phyloP scores from a whole-genome alignment of 53 echinoderm and acorn worm species.

The Crossaster papposus region DNA sequence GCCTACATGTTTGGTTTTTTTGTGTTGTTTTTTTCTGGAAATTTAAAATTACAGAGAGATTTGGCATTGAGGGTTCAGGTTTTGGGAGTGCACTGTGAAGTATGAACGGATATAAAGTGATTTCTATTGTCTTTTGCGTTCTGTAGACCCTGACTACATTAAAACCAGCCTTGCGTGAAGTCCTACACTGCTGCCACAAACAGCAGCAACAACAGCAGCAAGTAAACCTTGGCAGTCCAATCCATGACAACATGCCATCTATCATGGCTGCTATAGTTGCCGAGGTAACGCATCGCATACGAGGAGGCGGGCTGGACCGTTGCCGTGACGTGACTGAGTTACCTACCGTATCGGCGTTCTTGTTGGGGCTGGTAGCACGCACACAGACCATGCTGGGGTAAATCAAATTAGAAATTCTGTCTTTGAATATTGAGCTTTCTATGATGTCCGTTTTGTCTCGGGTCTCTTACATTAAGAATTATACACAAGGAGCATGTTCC shows the following conservation, averaged over 20 bases:
- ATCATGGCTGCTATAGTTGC: constrained; percentile 73
- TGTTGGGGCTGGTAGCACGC: constrained; percentile 62
- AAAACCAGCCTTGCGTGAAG: constrained; percentile 73
- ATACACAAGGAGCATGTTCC: no score
- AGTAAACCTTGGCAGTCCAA: constrained; percentile 22
- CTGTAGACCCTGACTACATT: constrained; percentile 66
- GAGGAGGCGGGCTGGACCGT: constrained; percentile 61
- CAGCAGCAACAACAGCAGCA: constrained; percentile 37
- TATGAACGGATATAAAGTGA: background rate
- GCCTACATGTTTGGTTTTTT: no score
- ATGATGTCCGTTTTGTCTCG: no score
- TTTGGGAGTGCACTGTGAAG: no score
- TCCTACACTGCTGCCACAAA: constrained; percentile 65
- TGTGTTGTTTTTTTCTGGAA: no score
- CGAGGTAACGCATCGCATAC: constrained; percentile 70
- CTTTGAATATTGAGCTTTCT: no score
- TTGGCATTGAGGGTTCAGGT: no score
- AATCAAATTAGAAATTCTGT: background rate
- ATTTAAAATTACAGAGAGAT: no score
- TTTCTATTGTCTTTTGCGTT: background rate
- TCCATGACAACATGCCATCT: constrained; percentile 64
- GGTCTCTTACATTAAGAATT: no score
- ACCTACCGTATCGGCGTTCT: constrained; percentile 72
- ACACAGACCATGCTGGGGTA: constrained; percentile 65
- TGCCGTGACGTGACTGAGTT: constrained; percentile 61